phyloP scores from a whole-genome alignment of 2,888 invertebrate genomes.

The Oscheius sp. region DNA sequence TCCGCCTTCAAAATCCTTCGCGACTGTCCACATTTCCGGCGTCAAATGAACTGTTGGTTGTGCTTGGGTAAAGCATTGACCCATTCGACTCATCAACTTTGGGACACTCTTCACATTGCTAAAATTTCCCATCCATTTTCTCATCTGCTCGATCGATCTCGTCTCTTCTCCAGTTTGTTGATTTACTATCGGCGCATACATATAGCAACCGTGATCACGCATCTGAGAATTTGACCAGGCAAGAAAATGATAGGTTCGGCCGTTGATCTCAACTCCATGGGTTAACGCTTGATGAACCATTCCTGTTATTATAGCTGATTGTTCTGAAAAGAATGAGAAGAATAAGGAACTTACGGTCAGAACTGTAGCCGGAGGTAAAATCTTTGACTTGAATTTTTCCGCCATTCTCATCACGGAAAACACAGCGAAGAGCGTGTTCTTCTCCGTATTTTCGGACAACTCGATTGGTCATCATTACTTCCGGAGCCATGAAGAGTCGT shows the following conservation, averaged over 20 bases:
- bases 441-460: constrained; percentile 61
- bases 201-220: constrained; percentile 67
- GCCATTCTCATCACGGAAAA: constrained; percentile 43
- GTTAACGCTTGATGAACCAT: constrained; percentile 47
- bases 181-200: constrained; percentile 49
- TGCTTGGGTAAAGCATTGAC: constrained; percentile 71
- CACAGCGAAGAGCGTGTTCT: constrained; percentile 58
- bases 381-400: constrained; percentile 14
- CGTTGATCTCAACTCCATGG: constrained; percentile 45
- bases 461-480: constrained; percentile 68
- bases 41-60: constrained; percentile 45
- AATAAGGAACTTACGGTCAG: constrained; percentile 4
- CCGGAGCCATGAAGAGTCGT: constrained; percentile 54
- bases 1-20: constrained; percentile 49
- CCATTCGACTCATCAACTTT: constrained; percentile 71
- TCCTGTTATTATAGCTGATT: constrained; percentile 42
- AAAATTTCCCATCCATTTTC: constrained; percentile 66
- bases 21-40: constrained; percentile 46
- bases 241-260: constrained; percentile 57
- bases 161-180: constrained; percentile 34
- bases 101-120: constrained; percentile 58
- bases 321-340: constrained; percentile 30
- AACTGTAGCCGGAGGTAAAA: constrained; percentile 9
- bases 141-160: constrained; percentile 43
- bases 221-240: constrained; percentile 69